These are phyloP conservation scores for Ennomos erosarius DNA, from an alignment of 2,888 invertebrate species.

Conservation along the genomic window DNA sequence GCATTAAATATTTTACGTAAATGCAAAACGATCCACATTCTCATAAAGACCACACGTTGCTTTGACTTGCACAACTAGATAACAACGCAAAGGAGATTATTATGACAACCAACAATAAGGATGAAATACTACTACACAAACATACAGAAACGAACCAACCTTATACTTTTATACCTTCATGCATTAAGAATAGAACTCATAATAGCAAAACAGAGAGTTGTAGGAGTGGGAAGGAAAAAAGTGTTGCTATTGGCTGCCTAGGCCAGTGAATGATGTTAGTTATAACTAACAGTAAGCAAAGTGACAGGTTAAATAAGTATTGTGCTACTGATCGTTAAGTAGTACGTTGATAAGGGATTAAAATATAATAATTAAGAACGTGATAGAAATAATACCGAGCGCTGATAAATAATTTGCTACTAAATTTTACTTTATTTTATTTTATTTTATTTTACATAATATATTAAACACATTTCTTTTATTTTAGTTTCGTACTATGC, in stretches of 20 bases:
- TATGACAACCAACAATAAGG: slow-evolving; percentile 63
- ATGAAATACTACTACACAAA: slow-evolving; percentile 53
- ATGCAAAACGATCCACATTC: slow-evolving; percentile 18
- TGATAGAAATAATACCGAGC: not conserved
- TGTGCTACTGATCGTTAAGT: slow-evolving; percentile 61
- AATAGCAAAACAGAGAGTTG: slow-evolving; percentile 3
- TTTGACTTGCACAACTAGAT: slow-evolving; percentile 44
- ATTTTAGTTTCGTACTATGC: too few species aligned
- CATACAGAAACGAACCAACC: slow-evolving; percentile 12
- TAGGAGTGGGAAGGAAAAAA: slow-evolving; percentile 20
- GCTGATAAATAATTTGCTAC: not conserved
- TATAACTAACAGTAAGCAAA: slow-evolving; percentile 64
- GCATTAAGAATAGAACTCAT: slow-evolving; percentile 4
- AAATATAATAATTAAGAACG: slow-evolving; percentile 28
- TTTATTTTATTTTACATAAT: too few species aligned
- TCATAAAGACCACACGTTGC: slow-evolving; percentile 53
- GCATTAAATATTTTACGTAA: slow-evolving; percentile 24
- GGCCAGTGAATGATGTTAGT: slow-evolving; percentile 61
- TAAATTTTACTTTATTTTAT: too few species aligned
- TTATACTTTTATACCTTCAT: slow-evolving; percentile 15
- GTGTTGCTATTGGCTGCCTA: slow-evolving; percentile 49
- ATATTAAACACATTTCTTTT: too few species aligned
- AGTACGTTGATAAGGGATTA: slow-evolving; percentile 40
- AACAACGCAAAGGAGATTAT: slow-evolving; percentile 58
- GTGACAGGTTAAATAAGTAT: slow-evolving; percentile 64